A percentile compares a stretch with the other conserved stretches of the same genome.
phyloP scores from a whole-genome alignment of 2,797 vertebrate species.

The Anniella stebbinsi region DNA sequence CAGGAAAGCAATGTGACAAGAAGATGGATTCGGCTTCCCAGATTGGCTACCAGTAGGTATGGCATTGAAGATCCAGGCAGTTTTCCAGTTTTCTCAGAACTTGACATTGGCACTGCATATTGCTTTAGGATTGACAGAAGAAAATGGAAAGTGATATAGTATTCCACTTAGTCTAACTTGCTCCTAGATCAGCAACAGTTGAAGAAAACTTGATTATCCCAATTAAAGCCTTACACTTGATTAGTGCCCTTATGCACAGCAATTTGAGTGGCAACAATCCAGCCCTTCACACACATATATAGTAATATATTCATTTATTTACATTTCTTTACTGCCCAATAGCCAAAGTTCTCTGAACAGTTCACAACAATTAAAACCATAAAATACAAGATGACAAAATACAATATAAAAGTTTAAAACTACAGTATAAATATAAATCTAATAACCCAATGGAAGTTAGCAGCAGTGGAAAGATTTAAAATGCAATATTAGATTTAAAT shows the following conservation, averaged over 20 bases:
- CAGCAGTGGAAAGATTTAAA: no score
- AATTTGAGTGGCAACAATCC: neutral
- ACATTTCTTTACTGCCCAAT: no score
- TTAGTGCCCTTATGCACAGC: neutral
- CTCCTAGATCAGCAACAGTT: neutral
- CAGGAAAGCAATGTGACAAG: neutral
- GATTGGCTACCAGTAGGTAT: neutral
- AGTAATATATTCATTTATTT: neutral
- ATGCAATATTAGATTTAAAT: no score
- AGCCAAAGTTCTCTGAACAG: no score
- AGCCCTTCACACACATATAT: neutral
- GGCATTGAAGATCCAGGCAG: neutral
- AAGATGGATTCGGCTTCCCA: neutral
- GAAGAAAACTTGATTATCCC: neutral
- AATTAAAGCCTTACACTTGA: neutral
- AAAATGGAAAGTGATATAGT: neutral
- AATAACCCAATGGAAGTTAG: no score
- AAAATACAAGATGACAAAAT: no score
- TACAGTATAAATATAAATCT: no score
- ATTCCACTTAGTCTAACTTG: neutral
- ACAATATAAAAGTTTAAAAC: no score
- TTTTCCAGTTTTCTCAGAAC: neutral
- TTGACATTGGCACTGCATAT: neutral
- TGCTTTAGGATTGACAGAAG: neutral
- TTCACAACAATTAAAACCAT: no score